Evolutionary conservation across 1,140 invertebrate genomes (phyloP).

Genomic region (Papilio aristodemus): DNA sequence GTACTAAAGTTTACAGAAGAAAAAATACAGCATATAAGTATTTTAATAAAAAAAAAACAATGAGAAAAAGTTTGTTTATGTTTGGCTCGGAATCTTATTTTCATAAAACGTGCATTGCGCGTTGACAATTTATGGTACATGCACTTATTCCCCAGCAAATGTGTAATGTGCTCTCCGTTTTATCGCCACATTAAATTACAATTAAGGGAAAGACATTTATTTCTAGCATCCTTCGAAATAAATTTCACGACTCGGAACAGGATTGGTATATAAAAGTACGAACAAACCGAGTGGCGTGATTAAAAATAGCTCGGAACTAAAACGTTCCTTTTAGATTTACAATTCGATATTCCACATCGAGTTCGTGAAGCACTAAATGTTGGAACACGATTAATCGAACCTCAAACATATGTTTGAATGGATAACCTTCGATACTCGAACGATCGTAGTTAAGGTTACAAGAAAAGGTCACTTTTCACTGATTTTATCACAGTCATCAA

Average conservation of each 20-base stretch:
- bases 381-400: constrained; percentile 8
- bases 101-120: constrained; percentile 16
- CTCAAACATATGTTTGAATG: constrained; percentile 28
- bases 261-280: constrained; percentile 10
- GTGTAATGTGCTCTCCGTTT: constrained; percentile 39
- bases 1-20: not conserved
- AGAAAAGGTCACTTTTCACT: constrained; percentile 30
- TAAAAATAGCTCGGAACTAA: constrained; percentile 16
- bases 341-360: not conserved
- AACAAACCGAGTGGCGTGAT: constrained; percentile 2
- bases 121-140: constrained; percentile 23
- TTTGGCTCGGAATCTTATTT: not conserved
- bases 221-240: constrained; percentile 28
- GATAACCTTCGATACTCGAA: constrained; percentile 21
- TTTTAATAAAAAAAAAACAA: not conserved
- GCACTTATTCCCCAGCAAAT: constrained; percentile 12
- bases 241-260: constrained; percentile 7
- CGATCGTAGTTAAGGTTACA: constrained; percentile 30
- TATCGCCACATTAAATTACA: constrained; percentile 50
- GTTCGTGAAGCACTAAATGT: constrained; percentile 21
- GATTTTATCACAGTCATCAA: constrained; percentile 33
- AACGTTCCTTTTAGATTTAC: constrained; percentile 6
- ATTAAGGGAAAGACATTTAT: constrained; percentile 46
- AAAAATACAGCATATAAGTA: not conserved
- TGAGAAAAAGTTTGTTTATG: constrained; percentile 5